Conservation (phyloP, 2,797 vertebrate species). For the Poeciliopsis turneri region DNA sequence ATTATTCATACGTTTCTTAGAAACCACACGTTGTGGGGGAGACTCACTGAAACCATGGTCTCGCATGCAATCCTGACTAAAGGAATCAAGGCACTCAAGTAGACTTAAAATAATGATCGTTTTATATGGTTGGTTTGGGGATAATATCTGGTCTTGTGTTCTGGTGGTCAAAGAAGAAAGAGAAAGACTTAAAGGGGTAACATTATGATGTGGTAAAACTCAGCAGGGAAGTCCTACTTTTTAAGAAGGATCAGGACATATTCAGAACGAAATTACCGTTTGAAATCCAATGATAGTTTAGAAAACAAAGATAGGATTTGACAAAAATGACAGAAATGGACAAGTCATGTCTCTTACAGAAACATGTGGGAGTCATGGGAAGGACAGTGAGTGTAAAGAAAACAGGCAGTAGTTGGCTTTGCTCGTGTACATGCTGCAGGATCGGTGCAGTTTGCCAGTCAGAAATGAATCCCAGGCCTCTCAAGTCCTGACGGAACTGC, state of each 20-base stretch:
- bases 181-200: conserved; percentile 5
- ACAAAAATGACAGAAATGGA: conserved; percentile 8
- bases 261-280: conserved; percentile 10
- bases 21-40: conserved; percentile 9
- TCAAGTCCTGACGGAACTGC: conserved; percentile 39
- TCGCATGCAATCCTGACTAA: not conserved
- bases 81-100: not conserved
- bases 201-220: conserved; percentile 11
- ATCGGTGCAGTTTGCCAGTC: conserved; percentile 47
- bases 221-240: conserved; percentile 21
- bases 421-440: conserved; percentile 52
- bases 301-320: conserved; percentile 17
- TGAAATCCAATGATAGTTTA: conserved; percentile 22
- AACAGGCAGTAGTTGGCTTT: conserved; percentile 54
- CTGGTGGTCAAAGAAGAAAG: conserved; percentile 11
- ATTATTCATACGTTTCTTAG: conserved; percentile 11
- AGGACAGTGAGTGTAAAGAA: conserved; percentile 52
- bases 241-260: conserved; percentile 2
- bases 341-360: conserved; percentile 37
- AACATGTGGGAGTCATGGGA: conserved; percentile 55
- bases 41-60: conserved; percentile 3
- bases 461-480: conserved; percentile 58
- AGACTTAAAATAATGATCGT: conserved; percentile 7
- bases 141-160: not conserved
- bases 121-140: conserved; percentile 4